Percentiles rank a stretch among this genome's conserved stretches.
Evolutionary conservation across 2,113 vertebrate species (phyloP).

Genomic region (Cyprinodon brontotheroides): DNA sequence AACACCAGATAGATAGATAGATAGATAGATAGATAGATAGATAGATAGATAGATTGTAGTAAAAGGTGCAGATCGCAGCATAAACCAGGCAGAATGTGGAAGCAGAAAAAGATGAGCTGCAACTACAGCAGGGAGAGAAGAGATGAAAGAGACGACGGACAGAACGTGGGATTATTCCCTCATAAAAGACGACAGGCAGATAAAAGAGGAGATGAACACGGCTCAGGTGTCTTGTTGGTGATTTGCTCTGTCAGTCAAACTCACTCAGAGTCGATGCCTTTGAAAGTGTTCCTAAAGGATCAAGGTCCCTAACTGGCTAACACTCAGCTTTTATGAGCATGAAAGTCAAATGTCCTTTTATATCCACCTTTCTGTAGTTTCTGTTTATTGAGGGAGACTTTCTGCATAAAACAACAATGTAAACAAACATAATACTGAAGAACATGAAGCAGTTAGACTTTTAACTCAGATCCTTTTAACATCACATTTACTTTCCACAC

Average conservation of each 20-base stretch:
- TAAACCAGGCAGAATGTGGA: background rate
- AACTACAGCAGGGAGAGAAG: background rate
- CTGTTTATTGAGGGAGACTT: background rate
- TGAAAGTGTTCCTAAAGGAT: conserved; percentile 38
- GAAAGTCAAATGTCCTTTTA: conserved; percentile 11
- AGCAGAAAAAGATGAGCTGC: conserved; percentile 13
- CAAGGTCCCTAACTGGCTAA: conserved; percentile 36
- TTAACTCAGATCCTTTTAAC: background rate
- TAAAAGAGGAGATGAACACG: conserved; percentile 38
- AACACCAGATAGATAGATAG: background rate
- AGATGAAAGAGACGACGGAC: conserved; percentile 26
- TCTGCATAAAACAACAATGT: background rate
- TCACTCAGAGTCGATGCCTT: conserved; percentile 22
- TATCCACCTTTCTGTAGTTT: background rate
- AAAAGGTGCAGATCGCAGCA: background rate
- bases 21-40: background rate
- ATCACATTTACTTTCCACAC: no score
- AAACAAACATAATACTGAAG: background rate
- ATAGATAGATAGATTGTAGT: background rate
- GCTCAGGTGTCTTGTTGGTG: conserved; percentile 27
- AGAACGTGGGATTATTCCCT: conserved; percentile 23
- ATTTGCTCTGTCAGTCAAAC: conserved; percentile 50
- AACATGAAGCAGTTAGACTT: background rate
- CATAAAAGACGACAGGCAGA: conserved; percentile 23
- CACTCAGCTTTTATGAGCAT: conserved; percentile 12